Evolutionary conservation across 1,140 invertebrate species (phyloP).

Genomic region (Uloborus diversus): DNA sequence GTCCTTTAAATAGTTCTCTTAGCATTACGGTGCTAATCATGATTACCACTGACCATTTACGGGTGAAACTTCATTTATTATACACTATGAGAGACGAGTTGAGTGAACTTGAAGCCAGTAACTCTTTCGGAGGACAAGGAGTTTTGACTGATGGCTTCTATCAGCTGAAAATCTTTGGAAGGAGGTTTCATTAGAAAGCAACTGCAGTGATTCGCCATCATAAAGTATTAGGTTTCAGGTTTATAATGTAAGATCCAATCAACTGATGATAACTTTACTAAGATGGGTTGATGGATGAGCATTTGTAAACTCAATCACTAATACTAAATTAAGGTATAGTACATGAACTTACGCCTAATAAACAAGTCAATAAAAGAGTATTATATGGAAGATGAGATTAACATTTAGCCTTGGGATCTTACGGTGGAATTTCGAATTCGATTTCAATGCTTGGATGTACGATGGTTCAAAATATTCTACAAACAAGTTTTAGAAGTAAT

Average conservation of each 20-base stretch:
- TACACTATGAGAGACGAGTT: background rate
- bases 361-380: too few relatives aligned
- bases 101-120: constrained; percentile 32
- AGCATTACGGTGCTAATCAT: too few relatives aligned
- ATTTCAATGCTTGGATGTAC: too few relatives aligned
- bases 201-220: constrained; percentile 11
- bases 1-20: too few relatives aligned
- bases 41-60: too few relatives aligned
- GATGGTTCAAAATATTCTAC: too few relatives aligned
- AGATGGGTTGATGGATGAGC: constrained; percentile 28
- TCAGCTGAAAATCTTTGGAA: constrained; percentile 27
- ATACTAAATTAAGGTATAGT: too few relatives aligned
- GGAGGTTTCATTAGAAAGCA: constrained; percentile 18
- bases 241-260: constrained; percentile 20
- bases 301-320: background rate
- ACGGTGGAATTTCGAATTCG: too few relatives aligned
- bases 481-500: too few relatives aligned
- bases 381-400: too few relatives aligned
- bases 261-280: constrained; percentile 43
- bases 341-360: too few relatives aligned
- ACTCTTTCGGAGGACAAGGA: constrained; percentile 15
- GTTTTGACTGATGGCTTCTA: constrained; percentile 41
- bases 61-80: constrained; percentile 26
- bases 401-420: too few relatives aligned
- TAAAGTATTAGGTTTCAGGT: constrained; percentile 30